Conservation (phyloP, 1,140 invertebrate genomes). For the Brachionus angularis region DNA sequence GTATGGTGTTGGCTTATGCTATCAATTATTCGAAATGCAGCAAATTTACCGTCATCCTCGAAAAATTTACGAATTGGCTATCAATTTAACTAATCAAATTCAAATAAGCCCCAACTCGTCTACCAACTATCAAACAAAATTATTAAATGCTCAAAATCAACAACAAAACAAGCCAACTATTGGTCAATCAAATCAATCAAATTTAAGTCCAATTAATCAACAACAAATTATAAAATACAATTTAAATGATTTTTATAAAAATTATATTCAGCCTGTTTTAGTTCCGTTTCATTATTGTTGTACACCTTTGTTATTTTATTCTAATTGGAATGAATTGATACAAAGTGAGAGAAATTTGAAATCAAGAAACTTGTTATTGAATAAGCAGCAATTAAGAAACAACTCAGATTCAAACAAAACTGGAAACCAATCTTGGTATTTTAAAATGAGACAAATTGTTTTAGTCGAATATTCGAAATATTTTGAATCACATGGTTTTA, state of each 20-base stretch:
- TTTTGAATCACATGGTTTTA: slow-evolving; percentile 19
- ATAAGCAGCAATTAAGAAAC: too few relatives aligned
- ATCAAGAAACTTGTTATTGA: background rate
- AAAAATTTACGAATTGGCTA: slow-evolving; percentile 39
- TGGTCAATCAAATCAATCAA: slow-evolving; percentile 14
- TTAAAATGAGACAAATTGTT: slow-evolving; percentile 31
- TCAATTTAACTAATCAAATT: background rate
- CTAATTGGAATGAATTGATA: slow-evolving; percentile 13
- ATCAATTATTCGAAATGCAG: slow-evolving; percentile 30
- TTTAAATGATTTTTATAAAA: slow-evolving; percentile 9
- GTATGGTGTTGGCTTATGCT: slow-evolving; percentile 15
- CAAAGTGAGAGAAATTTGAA: slow-evolving; percentile 17
- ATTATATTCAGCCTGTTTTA: slow-evolving; percentile 23
- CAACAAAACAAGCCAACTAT: background rate
- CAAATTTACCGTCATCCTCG: slow-evolving; percentile 31
- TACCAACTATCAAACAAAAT: too few relatives aligned
- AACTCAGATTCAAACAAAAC: background rate
- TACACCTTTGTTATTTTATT: slow-evolving; percentile 18
- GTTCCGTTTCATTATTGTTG: slow-evolving; percentile 39
- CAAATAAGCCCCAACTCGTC: slow-evolving; percentile 15
- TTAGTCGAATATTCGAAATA: slow-evolving; percentile 30
- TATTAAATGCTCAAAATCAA: too few relatives aligned
- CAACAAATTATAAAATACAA: background rate
- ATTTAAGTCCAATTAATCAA: background rate
- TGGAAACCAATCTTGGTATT: slow-evolving; percentile 6